Conservation (phyloP, 30 jellyfish, hydroid and myxozoan genomes). For the Aurelia coerulea region DNA sequence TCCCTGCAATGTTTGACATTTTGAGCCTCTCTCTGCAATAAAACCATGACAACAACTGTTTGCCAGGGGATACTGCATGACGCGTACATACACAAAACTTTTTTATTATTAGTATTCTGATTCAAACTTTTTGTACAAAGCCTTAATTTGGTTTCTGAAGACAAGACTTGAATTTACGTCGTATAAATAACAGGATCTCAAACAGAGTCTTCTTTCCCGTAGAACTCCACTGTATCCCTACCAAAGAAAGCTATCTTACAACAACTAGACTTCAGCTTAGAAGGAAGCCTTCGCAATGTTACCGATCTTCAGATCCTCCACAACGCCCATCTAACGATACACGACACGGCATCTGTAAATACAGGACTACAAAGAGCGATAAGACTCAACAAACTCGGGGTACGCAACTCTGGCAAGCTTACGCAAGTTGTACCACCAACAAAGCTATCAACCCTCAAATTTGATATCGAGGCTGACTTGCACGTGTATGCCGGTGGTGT, state of each 20-base stretch:
- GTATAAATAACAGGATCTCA: neutral
- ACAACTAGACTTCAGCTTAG: conserved; percentile 27
- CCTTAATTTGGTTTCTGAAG: too few species aligned
- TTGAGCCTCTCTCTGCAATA: too few species aligned
- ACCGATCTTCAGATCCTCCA: conserved; percentile 45
- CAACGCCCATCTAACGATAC: conserved; percentile 41
- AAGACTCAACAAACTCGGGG: conserved; percentile 24
- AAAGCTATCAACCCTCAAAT: neutral
- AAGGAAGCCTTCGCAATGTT: conserved; percentile 47
- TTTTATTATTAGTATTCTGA: too few species aligned
- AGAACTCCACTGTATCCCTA: conserved; percentile 27
- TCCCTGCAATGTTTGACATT: too few species aligned
- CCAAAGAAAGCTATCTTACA: conserved; percentile 43
- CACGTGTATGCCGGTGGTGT: conserved; percentile 64
- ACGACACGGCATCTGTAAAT: conserved; percentile 40
- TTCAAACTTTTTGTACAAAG: too few species aligned
- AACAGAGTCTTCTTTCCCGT: neutral
- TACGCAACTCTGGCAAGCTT: conserved; percentile 61
- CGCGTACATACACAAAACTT: too few species aligned
- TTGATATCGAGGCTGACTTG: conserved; percentile 21
- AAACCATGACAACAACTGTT: too few species aligned
- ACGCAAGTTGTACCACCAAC: conserved; percentile 19
- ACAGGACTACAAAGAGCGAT: conserved; percentile 6
- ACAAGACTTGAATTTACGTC: too few species aligned
- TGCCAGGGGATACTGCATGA: too few species aligned